Base-by-base conservation (phyloP, 2,797 vertebrate genomes). In the Acanthurus tractus region DNA sequence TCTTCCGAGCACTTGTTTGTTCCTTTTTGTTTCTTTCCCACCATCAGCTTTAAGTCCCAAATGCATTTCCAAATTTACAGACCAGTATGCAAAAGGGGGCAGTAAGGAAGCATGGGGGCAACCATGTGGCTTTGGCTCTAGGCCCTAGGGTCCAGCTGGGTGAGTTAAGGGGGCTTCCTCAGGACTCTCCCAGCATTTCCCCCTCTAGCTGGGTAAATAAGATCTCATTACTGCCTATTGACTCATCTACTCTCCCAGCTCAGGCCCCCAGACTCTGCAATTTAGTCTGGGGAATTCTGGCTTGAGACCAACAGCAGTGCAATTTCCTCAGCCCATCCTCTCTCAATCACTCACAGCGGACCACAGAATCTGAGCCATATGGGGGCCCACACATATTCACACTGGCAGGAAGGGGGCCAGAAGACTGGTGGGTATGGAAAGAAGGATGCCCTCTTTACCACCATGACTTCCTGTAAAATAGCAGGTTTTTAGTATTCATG, bases 121-220 rank as follows among this genome's bases (percentile, higher is more conserved):
- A 50, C 5, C 56, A 52, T 77, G 84, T 12, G 69, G 59, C 78
- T 88, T 88, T 89, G 86, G 84, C 88, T 85, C 15, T 7, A 42
- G 70, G 74, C 81, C 82, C 67, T 13, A 2, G 63, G 55, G 83
- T 85, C 89, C 89, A 88, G 89, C 89, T 90, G 89, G 85, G 82
- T 74, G 81, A 88, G 78, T 90, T 72, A 70, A 62, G 80, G 86
- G 74, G 74, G 68, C 88, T 89, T 92, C 81, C 79, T 85, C 65
- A 11, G 45, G 69, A 76, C 76, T 63, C 66, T 89, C 75, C 86
- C 76, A 81, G 80, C 73, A 81, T 91, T 87, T 89, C 79, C 81
- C 64, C 72, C 85, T 78, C 88, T 89, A 91, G 93, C 92, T 94
- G 94, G 83, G 83, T 91, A 93, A 94, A 94, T 92, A 92, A 87